Conservation (phyloP, 2,888 invertebrate species). For the Nomada hirtipes region DNA sequence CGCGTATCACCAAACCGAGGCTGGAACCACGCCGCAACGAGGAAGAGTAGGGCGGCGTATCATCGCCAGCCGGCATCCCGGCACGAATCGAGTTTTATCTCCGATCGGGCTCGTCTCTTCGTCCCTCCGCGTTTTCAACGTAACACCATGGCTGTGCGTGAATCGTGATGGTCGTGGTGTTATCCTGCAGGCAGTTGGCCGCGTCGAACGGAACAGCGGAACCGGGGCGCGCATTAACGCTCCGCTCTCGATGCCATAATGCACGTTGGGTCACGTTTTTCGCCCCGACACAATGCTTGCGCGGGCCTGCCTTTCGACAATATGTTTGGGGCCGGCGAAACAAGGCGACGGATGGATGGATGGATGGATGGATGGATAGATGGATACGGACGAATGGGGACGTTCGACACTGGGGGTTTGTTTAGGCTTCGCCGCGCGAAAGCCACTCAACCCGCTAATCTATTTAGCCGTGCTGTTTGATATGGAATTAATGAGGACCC, state of each 20-base stretch:
- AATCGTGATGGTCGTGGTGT: conserved; percentile 24
- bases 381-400: conserved; percentile 58
- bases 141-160: background rate
- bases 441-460: conserved; percentile 83
- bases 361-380: conserved; percentile 62
- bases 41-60: background rate
- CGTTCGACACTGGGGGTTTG: conserved; percentile 68
- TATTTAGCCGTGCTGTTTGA: conserved; percentile 84
- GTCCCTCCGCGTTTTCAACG: background rate
- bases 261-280: conserved; percentile 62
- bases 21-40: background rate
- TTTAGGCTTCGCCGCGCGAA: conserved; percentile 78
- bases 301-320: conserved; percentile 68
- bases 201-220: conserved; percentile 36
- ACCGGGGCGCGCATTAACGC: conserved; percentile 81
- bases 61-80: background rate
- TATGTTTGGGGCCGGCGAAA: conserved; percentile 74
- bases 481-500: conserved; percentile 83
- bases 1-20: conserved; percentile 27
- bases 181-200: conserved; percentile 49
- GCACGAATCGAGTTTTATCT: conserved; percentile 8
- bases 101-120: background rate
- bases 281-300: conserved; percentile 67
- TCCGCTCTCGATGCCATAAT: conserved; percentile 71
- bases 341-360: conserved; percentile 66